Base-by-base conservation (phyloP, 2,797 vertebrate genomes). In the Falco cherrug region DNA sequence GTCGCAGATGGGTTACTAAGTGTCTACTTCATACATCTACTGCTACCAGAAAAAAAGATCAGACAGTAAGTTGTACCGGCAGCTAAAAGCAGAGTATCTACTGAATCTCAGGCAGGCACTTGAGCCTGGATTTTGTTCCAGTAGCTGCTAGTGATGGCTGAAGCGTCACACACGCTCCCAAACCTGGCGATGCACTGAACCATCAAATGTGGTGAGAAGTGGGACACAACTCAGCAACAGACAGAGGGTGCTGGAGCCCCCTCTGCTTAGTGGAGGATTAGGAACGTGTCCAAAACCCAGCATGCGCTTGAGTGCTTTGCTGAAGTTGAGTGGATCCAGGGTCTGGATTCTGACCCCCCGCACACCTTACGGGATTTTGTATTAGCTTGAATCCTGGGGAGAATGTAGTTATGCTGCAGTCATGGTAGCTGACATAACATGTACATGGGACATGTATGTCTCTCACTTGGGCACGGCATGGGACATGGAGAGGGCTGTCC, bases 261-360 rank as follows among this genome's bases (percentile, higher is more conserved):
- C 25, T 39, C 56, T 59, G 24, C 37, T 51, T 26, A 16, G 39
- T 1, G 22, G 45, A 65, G n/a, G 12, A 31, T 53, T 39, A 54
- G 71, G 61, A 74, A 26, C 14, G 7, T 1, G 2, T 21, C n/a
- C 1, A 2, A 50, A 81, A 48, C 51, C 35, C 69, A 45, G 25
- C 8, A 13, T 19, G 19, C 65, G 56, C 68, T 39, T 24, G 31
- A 67, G 51, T 13, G 15, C 53, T 70, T 71, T 54, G 51, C 41
- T 20, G 39, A 47, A 33, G 18, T 19, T 0, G 1, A 6, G 8
- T 68, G 45, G 60, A 31, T 35, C 24, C 5, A 0, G 33, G 17
- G 13, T 37, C 25, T 51, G 50, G 70, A 67, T 51, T 56, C 76
- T 64, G 60, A 21, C 16, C 35, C 43, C 28, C 11, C 45, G 13